Evolutionary conservation across 2,113 vertebrate genomes (phyloP).

Genomic region (Electrona antarctica): DNA sequence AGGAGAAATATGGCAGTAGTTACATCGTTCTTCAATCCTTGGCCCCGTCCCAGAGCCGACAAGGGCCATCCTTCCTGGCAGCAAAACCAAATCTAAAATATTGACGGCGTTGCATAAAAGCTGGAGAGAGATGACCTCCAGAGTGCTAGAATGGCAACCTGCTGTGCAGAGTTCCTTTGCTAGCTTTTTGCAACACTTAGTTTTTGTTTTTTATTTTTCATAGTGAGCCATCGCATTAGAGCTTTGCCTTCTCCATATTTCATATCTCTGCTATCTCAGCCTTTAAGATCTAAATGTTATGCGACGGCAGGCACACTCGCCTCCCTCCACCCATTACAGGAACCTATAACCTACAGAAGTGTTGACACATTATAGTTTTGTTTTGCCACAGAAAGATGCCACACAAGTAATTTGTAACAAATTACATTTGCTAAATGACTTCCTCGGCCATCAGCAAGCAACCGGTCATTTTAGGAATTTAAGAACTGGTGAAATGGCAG

Average conservation of each 20-base stretch:
- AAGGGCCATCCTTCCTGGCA: background rate
- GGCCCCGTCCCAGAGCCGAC: background rate
- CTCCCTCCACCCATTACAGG: background rate
- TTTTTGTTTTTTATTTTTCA: slow-evolving; percentile 16
- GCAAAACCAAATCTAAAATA: slow-evolving; percentile 27
- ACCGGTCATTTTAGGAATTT: background rate
- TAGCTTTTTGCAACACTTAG: background rate
- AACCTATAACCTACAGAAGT: slow-evolving; percentile 2
- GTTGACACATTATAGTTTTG: background rate
- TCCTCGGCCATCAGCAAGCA: slow-evolving; percentile 39
- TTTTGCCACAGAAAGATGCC: background rate
- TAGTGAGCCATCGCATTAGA: background rate
- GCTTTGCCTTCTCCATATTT: slow-evolving; percentile 13
- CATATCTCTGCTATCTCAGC: background rate
- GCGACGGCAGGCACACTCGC: background rate
- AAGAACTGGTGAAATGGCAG: slow-evolving; percentile 53
- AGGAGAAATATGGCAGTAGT: slow-evolving; percentile 1
- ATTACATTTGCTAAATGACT: slow-evolving; percentile 50
- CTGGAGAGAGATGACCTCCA: background rate
- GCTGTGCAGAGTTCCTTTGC: background rate
- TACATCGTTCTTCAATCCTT: background rate
- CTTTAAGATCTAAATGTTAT: background rate
- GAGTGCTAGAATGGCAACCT: background rate
- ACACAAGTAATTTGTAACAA: slow-evolving; percentile 54
- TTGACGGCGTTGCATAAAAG: slow-evolving; percentile 10